A percentile compares a stretch with the other conserved stretches of the same genome.
Evolutionary conservation across 2,113 vertebrate species (phyloP).

Genomic region (Sus scrofa): T2T-Sscrofa CM000812.6:32204001-32204500

Average conservation of each 20-base stretch:
- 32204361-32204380: not conserved
- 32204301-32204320: constrained; percentile 29
- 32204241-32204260: not conserved
- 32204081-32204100: constrained; percentile 48
- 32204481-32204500: not conserved
- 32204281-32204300: not conserved
- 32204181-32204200: constrained; percentile 31
- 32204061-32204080: constrained; percentile 62
- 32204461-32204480: not conserved
- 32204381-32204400: constrained; percentile 8
- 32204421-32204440: not conserved
- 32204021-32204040: constrained; percentile 46
- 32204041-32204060: not conserved
- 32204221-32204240: constrained; percentile 36
- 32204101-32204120: constrained; percentile 58
- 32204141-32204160: constrained; percentile 9
- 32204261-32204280: not conserved
- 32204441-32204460: constrained; percentile 26
- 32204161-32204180: not conserved
- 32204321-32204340: constrained; percentile 41
- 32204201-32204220: not conserved
- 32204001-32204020: constrained; percentile 19
- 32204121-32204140: constrained; percentile 27
- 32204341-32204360: constrained; percentile 11
- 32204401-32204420: constrained; percentile 12